Conservation (phyloP, 1,140 invertebrate species). For the Sycobia sp. region DNA sequence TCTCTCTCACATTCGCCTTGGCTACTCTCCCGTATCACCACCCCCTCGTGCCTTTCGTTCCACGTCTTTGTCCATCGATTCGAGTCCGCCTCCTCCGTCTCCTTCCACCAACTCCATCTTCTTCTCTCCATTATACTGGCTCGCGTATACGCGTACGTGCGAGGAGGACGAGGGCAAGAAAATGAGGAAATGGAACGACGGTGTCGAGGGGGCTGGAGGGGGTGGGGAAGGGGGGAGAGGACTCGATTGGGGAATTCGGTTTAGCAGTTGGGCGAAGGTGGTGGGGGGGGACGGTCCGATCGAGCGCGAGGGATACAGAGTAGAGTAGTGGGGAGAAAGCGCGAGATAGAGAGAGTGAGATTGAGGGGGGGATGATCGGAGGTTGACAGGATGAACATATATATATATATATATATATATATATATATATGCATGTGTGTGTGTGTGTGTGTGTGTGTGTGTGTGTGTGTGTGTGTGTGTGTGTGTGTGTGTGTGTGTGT, state of each 20-base stretch:
- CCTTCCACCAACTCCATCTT: no score
- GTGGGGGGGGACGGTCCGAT: not conserved
- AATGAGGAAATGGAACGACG: no score
- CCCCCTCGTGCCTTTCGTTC: not conserved
- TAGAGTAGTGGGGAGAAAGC: not conserved
- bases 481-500: no score
- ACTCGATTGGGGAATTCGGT: not conserved
- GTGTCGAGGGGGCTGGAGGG: not conserved
- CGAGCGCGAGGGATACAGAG: not conserved
- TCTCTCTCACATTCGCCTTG: no score
- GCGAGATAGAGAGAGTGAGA: not conserved
- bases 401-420: no score
- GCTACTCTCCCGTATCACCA: not conserved
- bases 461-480: no score
- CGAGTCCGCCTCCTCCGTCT: constrained; percentile 6
- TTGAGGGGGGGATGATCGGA: constrained; percentile 15
- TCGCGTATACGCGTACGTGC: no score
- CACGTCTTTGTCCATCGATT: constrained; percentile 1
- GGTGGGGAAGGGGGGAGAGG: not conserved
- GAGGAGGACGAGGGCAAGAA: no score
- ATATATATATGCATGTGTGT: no score
- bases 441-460: no score
- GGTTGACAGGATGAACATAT: constrained; percentile 31
- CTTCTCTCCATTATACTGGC: no score
- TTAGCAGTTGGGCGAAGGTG: not conserved